Percentiles rank a stretch among this genome's conserved stretches.
These are phyloP conservation scores for Lagopus leucura DNA, from an alignment of 2,113 vertebrate genomes.

Conservation along the genomic window DNA sequence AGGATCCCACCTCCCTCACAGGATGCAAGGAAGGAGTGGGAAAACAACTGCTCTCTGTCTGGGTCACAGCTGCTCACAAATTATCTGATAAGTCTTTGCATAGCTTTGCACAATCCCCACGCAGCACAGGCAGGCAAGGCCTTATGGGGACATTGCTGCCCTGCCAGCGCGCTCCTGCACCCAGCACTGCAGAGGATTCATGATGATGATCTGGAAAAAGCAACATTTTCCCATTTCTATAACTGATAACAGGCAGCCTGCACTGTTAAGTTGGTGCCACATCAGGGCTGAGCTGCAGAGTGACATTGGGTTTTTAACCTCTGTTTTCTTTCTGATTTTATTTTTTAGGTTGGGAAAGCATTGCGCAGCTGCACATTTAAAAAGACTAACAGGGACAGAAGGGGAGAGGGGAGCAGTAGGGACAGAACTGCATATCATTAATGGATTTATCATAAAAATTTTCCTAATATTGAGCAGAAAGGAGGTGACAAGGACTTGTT, in stretches of 20 bases:
- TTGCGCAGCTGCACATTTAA: neutral
- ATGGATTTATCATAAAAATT: neutral
- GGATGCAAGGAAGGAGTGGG: neutral
- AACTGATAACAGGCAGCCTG: neutral
- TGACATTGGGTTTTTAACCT: neutral
- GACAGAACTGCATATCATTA: neutral
- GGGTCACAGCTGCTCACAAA: too few species aligned
- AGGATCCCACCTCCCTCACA: neutral
- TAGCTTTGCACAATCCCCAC: neutral
- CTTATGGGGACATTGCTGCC: neutral
- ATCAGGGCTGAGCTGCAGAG: neutral
- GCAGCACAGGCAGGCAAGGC: rapidly evolving
- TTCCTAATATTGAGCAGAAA: neutral
- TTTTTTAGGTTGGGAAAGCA: neutral
- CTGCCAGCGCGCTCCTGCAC: neutral
- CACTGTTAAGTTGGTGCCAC: neutral
- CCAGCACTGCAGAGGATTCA: rapidly evolving
- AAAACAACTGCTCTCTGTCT: too few species aligned
- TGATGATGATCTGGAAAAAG: neutral
- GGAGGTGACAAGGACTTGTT: neutral
- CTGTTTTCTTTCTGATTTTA: neutral
- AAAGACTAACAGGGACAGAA: neutral
- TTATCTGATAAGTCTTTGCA: neutral
- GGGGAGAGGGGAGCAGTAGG: too few species aligned
- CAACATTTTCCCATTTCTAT: neutral